Evolutionary conservation across 1,140 invertebrate genomes (phyloP).

Genomic region (Pachypsylla venusta): DNA sequence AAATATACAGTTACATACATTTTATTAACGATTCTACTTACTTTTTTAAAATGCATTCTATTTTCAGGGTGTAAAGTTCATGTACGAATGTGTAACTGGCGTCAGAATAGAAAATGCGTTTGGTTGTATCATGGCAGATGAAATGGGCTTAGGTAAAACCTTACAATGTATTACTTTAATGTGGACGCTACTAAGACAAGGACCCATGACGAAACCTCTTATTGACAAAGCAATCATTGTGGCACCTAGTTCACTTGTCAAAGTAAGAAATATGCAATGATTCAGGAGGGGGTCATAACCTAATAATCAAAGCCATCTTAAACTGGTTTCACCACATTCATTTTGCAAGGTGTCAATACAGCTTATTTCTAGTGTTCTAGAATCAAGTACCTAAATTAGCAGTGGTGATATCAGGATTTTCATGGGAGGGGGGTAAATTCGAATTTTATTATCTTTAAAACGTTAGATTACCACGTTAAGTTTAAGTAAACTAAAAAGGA

Average conservation of each 20-base stretch:
- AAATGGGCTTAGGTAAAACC: slow-evolving; percentile 96
- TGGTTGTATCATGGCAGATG: slow-evolving; percentile 98
- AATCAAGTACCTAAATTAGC: no score
- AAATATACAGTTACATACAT: not conserved
- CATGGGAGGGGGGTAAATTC: no score
- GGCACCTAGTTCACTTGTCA: slow-evolving; percentile 90
- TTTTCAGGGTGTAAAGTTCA: slow-evolving; percentile 85
- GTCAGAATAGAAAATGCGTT: slow-evolving; percentile 68
- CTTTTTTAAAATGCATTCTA: not conserved
- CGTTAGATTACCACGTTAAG: no score
- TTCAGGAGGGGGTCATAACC: no score
- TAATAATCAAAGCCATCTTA: no score
- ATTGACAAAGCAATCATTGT: slow-evolving; percentile 91
- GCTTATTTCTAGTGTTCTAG: no score
- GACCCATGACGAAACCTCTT: slow-evolving; percentile 65
- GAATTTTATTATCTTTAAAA: no score
- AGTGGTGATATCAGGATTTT: no score
- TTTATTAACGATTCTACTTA: not conserved
- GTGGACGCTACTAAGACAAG: slow-evolving; percentile 85
- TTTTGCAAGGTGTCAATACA: no score
- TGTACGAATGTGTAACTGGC: slow-evolving; percentile 99
- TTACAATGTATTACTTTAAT: slow-evolving; percentile 93
- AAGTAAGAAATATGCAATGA: no score
- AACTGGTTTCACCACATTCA: no score
- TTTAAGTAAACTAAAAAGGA: no score